Base-by-base conservation (phyloP, 2,113 vertebrate genomes). In the Acanthochromis polyacanthus region DNA sequence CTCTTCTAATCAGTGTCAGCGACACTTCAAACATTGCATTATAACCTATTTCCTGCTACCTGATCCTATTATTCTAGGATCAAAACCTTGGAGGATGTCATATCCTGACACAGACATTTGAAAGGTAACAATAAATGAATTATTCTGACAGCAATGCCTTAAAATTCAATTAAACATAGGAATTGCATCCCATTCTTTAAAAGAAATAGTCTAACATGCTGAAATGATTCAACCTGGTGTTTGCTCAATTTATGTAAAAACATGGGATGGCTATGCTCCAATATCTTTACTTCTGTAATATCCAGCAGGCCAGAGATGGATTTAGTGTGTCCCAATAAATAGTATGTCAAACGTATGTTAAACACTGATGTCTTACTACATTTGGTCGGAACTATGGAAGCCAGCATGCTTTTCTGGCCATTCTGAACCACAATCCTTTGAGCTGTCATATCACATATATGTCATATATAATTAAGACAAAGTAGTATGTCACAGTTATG, bases 1-100 rank as follows among this genome's bases (percentile, higher is more conserved):
- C 22, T 25, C 30, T 52, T 77, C 45, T 52, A 77, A 74, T 74
- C 57, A 75, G 43, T 32, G 64, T 81, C 67, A 75, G 16, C 51
- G 40, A 5, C 62, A 67, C 51, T 48, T 66, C 51, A 70, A 64
- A 82, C 48, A 48, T 19, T 46, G 25, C 0, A 0, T 8, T 17
- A 76, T 52, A 70, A 48, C 59, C 64, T 19, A 82, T 73, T 74
- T 79, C 66, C 80, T 71, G 72, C 59, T 46, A 5, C 15, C 10
- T 28, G 32, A 71, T 53, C 11, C 51, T 48, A 71, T 77, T 53
- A 46, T 55, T 83, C 62, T n/a, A 69, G 5, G 40, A 65, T 46
- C 50, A 43, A 10, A 32, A 64, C 57, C 60, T 64, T 20, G 19
- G 52, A 69, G 59, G 17, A 58, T 0, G 1, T 70, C 48, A 61